phyloP scores from a whole-genome alignment of 1,140 invertebrate species.

The Theocolax elegans region DNA sequence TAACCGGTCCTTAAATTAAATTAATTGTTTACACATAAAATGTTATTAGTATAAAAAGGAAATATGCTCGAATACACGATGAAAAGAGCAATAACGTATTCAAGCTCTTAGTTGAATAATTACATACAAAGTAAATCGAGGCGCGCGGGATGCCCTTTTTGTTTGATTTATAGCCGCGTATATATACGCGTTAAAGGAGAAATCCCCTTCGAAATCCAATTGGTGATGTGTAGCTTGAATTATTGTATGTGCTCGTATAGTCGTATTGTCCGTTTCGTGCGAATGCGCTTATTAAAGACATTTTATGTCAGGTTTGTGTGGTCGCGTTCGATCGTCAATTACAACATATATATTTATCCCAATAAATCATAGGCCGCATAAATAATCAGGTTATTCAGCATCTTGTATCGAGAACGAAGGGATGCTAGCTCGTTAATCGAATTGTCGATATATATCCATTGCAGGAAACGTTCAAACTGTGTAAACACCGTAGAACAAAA shows the following conservation, averaged over 20 bases:
- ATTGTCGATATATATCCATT: background rate
- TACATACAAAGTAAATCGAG: too few species aligned
- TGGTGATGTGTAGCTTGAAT: constrained; percentile 14
- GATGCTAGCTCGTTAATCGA: background rate
- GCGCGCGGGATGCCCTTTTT: too few species aligned
- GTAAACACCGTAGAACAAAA: too few species aligned
- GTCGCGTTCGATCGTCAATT: background rate
- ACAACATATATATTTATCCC: constrained; percentile 14
- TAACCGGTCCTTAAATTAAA: too few species aligned
- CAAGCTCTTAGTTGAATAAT: too few species aligned
- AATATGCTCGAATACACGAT: too few species aligned
- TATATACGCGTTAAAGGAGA: too few species aligned
- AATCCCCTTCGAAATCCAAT: background rate
- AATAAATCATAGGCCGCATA: background rate
- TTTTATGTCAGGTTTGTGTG: background rate
- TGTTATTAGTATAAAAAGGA: too few species aligned
- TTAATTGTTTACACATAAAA: too few species aligned
- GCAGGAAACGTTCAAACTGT: background rate
- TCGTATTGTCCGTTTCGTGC: background rate
- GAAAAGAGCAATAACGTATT: too few species aligned
- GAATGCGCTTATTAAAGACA: constrained; percentile 9
- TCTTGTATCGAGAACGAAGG: too few species aligned
- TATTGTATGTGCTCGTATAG: constrained; percentile 2
- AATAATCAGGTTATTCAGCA: background rate
- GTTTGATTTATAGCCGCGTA: too few species aligned